Base-by-base conservation (phyloP, 2,797 vertebrate species). In the Erpetoichthys calabaricus region DNA sequence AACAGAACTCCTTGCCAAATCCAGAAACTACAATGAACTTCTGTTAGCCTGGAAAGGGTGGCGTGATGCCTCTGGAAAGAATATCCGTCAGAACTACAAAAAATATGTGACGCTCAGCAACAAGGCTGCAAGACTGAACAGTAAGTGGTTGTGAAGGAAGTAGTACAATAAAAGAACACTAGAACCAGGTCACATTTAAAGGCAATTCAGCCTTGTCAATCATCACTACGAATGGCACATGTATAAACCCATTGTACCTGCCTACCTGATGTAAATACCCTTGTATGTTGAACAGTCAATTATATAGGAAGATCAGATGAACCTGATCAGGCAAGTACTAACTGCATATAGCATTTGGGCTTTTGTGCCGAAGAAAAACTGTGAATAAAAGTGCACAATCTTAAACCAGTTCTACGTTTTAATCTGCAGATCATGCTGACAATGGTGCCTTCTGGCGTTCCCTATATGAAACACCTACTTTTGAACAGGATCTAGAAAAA, bases 21-120 rank as follows among this genome's bases (percentile, higher is more conserved):
- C 86, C 53, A 82, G 77, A 64, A 82, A 94, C 62, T 95, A 99
- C 0, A 68, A 92, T 0, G 85, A 95, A 50, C 80, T 98, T 47
- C 63, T 94, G 7, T 94, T 94, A 47, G 89, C 72, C 4, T 99
- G 96, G 96, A 84, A 92, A 73, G 86, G 86, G 64, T 99, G 96
- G 96, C 72, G 91, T 54, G 87, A 98, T 46, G 73, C 75, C 43
- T 89, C 89, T 4, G 96, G 96, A 56, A 87, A 84, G 73, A 62
- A 75, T 41, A 79, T 98, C 52, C 87, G 87, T 44, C 56, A 57
- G 7, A 67, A 70, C 59, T 99, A 86, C 75, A 80, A 82, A 55
- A 76, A 79, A 86, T 98, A 98, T 0, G 94, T 98, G 58, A 75
- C 87, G 45, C 77, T 99, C 58, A 87, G 88, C 77, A 99, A 98